A percentile compares a stretch with the other conserved stretches of the same genome.
Evolutionary conservation across 92 coral and sea anemone genomes (phyloP).

Genomic region (Chrysogorgia sp.): DNA sequence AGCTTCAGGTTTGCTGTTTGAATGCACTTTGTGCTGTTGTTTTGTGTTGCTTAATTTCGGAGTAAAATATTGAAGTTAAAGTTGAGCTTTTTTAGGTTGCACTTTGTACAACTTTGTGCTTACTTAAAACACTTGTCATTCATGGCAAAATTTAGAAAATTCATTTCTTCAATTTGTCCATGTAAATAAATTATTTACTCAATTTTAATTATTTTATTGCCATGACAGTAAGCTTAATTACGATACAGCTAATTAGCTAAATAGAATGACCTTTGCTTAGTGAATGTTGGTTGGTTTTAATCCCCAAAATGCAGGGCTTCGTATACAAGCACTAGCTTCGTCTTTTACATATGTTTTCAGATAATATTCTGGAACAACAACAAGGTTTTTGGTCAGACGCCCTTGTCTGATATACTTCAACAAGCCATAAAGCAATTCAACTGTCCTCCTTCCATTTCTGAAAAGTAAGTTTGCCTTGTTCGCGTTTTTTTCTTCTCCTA

Average conservation of each 20-base stretch:
- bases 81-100: no score
- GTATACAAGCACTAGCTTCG: no score
- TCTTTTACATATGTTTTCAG: constrained; percentile 35
- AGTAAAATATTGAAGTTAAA: no score
- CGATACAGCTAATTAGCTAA: no score
- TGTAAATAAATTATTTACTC: no score
- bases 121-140: background rate
- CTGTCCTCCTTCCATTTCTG: constrained; percentile 99
- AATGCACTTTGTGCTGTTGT: background rate
- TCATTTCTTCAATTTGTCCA: background rate
- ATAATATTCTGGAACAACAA: constrained; percentile 86
- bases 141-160: no score
- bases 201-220: no score
- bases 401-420: constrained; percentile 77
- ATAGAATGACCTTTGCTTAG: no score
- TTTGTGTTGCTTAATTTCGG: no score
- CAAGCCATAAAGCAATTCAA: constrained; percentile 94
- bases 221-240: no score
- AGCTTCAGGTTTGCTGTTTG: constrained; percentile 72
- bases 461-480: constrained; percentile 74
- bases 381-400: constrained; percentile 77
- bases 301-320: no score
- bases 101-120: background rate
- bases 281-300: no score
- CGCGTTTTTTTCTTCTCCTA: background rate